A percentile compares a stretch with the other conserved stretches of the same genome.
These are phyloP conservation scores for Drosophila azteca DNA, from an alignment of 1,140 invertebrate species.

Conservation along the genomic window DNA sequence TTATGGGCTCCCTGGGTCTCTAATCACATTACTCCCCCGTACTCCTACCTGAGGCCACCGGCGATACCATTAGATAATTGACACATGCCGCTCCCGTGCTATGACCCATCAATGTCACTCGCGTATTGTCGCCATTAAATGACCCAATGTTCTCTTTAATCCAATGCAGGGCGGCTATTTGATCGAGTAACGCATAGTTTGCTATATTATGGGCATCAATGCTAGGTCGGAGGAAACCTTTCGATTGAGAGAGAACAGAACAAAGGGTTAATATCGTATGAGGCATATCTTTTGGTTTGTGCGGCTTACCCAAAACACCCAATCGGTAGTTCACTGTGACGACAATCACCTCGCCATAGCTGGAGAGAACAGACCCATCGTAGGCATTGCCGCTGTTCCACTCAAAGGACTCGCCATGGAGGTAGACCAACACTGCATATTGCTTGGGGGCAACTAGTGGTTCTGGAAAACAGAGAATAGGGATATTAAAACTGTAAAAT, in stretches of 20 bases:
- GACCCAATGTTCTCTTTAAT: slow-evolving; percentile 92
- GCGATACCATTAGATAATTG: slow-evolving; percentile 94
- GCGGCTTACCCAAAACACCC: slow-evolving; percentile 91
- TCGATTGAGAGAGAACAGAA: neutral
- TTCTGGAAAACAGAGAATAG: slow-evolving; percentile 11
- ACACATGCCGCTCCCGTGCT: slow-evolving; percentile 96
- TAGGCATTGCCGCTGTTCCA: slow-evolving; percentile 97
- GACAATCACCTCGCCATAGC: slow-evolving; percentile 95
- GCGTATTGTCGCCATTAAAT: slow-evolving; percentile 93
- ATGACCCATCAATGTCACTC: slow-evolving; percentile 96
- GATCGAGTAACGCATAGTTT: slow-evolving; percentile 95
- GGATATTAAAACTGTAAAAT: neutral
- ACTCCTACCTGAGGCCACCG: slow-evolving; percentile 88
- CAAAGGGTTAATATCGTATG: neutral
- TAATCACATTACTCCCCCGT: slow-evolving; percentile 18
- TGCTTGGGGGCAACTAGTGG: slow-evolving; percentile 13
- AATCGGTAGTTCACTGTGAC: slow-evolving; percentile 97
- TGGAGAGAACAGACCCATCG: slow-evolving; percentile 93
- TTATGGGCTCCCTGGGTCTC: neutral
- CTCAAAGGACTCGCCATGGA: slow-evolving; percentile 96
- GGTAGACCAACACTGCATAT: slow-evolving; percentile 93
- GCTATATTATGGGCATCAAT: slow-evolving; percentile 88
- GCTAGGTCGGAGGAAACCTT: slow-evolving; percentile 92
- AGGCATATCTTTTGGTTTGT: neutral
- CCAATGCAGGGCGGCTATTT: slow-evolving; percentile 94